These are phyloP conservation scores for Rotaria magnacalcarata DNA, from an alignment of 2,888 invertebrate species.

Conservation along the genomic window DNA sequence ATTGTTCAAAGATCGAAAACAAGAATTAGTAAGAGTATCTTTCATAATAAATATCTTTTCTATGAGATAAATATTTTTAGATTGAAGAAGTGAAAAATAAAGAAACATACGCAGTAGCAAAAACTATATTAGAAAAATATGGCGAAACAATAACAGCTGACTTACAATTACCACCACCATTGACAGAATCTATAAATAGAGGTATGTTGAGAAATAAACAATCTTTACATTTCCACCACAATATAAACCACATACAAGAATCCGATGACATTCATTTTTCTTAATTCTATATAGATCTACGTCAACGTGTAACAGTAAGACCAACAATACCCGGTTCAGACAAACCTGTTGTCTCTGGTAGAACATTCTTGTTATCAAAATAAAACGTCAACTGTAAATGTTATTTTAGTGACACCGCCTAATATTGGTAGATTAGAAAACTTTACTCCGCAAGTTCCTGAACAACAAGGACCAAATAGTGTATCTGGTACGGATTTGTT, in stretches of 20 bases:
- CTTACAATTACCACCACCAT: not conserved
- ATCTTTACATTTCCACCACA: too few species aligned
- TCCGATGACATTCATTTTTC: not conserved
- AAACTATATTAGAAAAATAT: not conserved
- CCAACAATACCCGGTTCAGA: not conserved
- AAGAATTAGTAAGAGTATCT: not conserved
- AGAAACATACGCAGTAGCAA: conserved; percentile 1
- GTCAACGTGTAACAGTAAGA: not conserved
- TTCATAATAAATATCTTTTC: not conserved
- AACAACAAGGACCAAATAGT: not conserved
- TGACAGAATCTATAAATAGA: not conserved
- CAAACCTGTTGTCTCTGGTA: not conserved
- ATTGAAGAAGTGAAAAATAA: not conserved
- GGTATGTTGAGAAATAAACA: not conserved
- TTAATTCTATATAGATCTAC: not conserved
- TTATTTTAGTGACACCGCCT: not conserved
- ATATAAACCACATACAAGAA: too few species aligned
- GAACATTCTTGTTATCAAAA: not conserved
- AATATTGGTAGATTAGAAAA: not conserved
- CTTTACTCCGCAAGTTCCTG: not conserved
- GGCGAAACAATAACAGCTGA: not conserved
- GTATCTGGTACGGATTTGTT: not conserved
- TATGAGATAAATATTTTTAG: not conserved
- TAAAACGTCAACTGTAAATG: not conserved
- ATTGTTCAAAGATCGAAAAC: conserved; percentile 27